Conservation (phyloP, 1,140 invertebrate species). For the Aphis craccivora region DNA sequence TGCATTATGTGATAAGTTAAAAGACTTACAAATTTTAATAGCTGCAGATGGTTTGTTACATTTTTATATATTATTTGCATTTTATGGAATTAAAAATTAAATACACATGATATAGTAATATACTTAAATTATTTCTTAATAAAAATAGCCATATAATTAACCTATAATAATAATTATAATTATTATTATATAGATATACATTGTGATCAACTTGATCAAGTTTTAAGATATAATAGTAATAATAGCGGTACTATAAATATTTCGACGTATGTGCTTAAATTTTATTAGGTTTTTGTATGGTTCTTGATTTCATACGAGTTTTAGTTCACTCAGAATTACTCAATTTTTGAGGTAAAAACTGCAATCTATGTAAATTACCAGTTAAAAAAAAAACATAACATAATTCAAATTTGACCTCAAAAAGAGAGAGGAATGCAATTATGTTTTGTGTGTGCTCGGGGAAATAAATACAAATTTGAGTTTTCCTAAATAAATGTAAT, state of each 20-base stretch:
- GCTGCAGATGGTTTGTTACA: conserved; percentile 38
- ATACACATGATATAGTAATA: neutral
- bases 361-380: too few species aligned
- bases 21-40: conserved; percentile 3
- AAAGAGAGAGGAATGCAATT: neutral
- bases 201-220: neutral
- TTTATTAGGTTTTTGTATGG: too few species aligned
- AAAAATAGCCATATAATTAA: neutral
- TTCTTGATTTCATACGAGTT: too few species aligned
- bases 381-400: neutral
- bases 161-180: too few species aligned
- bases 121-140: too few species aligned
- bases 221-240: neutral
- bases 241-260: neutral
- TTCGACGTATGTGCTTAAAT: neutral
- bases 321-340: too few species aligned
- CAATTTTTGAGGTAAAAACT: neutral
- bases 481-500: neutral
- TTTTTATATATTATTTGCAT: neutral
- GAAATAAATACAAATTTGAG: neutral
- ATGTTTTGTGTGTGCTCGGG: too few species aligned
- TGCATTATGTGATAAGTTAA: neutral
- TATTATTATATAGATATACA: too few species aligned
- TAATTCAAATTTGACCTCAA: neutral
- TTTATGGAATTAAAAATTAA: neutral